A percentile compares a stretch with the other conserved stretches of the same genome.
phyloP scores from a whole-genome alignment of 2,797 vertebrate species.

The Dermochelys coriacea region DNA sequence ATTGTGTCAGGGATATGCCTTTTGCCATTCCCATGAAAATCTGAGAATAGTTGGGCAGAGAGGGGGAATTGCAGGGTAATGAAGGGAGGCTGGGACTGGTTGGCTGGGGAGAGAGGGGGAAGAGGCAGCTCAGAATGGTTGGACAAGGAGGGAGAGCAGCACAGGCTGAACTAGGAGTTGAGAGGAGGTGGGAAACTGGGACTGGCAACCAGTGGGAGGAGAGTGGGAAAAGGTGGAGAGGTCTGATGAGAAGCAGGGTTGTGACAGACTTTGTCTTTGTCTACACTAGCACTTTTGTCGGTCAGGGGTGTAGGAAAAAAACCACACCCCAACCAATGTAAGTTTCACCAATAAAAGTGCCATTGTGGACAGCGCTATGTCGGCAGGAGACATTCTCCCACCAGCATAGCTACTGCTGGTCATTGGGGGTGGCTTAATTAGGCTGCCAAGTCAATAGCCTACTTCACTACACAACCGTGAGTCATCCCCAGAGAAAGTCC shows the following conservation, averaged over 20 bases:
- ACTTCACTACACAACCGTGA: background rate
- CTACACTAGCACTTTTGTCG: too few relatives aligned
- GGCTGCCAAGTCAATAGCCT: background rate
- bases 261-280: background rate
- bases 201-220: background rate
- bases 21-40: background rate
- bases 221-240: background rate
- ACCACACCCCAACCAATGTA: too few relatives aligned
- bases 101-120: background rate
- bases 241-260: background rate
- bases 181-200: background rate
- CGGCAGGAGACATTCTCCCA: too few relatives aligned
- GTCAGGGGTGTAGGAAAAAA: too few relatives aligned
- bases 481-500: background rate
- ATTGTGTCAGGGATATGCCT: too few relatives aligned
- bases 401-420: too few relatives aligned
- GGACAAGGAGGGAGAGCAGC: background rate
- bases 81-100: background rate
- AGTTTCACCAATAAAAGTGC: too few relatives aligned
- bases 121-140: background rate
- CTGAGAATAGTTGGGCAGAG: too few relatives aligned
- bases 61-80: background rate
- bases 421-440: too few relatives aligned
- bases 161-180: background rate
- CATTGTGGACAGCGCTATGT: too few relatives aligned